Conservation (phyloP, 2,888 invertebrate species). For the Aporophyla nigra region DNA sequence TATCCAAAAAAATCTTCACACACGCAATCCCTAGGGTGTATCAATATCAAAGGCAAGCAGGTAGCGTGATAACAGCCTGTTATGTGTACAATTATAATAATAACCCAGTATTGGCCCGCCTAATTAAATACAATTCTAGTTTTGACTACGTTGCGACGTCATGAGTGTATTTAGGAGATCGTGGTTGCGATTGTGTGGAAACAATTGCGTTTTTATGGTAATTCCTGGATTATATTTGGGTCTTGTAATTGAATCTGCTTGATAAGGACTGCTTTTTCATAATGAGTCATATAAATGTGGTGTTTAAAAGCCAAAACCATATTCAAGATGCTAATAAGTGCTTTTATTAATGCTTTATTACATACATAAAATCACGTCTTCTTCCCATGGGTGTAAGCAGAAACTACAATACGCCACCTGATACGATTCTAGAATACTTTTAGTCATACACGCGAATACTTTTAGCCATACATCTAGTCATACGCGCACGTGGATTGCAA, state of each 20-base stretch:
- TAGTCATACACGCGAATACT: too few species aligned
- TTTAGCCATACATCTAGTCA: too few species aligned
- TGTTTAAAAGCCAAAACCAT: background rate
- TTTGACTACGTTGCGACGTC: slow-evolving; percentile 45
- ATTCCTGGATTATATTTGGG: slow-evolving; percentile 27
- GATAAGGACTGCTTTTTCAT: slow-evolving; percentile 24
- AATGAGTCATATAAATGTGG: slow-evolving; percentile 9
- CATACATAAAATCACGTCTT: too few species aligned
- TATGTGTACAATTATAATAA: slow-evolving; percentile 70
- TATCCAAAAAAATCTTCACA: slow-evolving; percentile 41
- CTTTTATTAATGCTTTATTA: background rate
- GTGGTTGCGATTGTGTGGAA: slow-evolving; percentile 33
- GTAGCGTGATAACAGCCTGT: slow-evolving; percentile 72
- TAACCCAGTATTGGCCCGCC: slow-evolving; percentile 61
- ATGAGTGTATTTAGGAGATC: slow-evolving; percentile 56
- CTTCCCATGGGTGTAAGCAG: too few species aligned
- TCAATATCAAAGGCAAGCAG: slow-evolving; percentile 70
- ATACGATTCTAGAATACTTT: too few species aligned
- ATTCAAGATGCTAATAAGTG: background rate
- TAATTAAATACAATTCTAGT: slow-evolving; percentile 67
- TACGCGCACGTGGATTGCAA: too few species aligned
- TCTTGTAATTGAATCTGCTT: slow-evolving; percentile 26
- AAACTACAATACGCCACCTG: too few species aligned
- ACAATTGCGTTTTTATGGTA: slow-evolving; percentile 45
- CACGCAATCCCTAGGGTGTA: slow-evolving; percentile 45